Percentiles rank a stretch among this genome's conserved stretches.
These are phyloP conservation scores for Oscarella lobularis DNA, from an alignment of 37 sponge, comb jelly and placozoan species.

Conservation along the genomic window DNA sequence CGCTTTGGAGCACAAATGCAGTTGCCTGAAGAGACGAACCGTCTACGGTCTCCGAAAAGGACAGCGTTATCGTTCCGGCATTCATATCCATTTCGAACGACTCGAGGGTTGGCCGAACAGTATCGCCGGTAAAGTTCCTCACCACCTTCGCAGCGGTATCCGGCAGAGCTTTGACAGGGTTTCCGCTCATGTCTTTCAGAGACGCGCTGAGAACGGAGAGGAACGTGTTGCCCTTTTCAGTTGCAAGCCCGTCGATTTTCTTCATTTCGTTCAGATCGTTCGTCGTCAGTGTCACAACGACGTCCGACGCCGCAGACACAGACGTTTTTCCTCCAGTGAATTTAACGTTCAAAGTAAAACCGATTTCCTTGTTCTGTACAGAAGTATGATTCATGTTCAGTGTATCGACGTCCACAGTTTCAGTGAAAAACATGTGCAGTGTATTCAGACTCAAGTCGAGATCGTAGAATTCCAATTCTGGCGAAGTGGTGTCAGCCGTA, in stretches of 20 bases:
- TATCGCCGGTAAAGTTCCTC: conserved; percentile 37
- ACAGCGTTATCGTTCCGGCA: conserved; percentile 44
- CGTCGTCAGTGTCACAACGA: background rate
- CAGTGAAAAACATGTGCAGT: conserved; percentile 56
- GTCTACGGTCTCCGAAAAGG: conserved; percentile 73
- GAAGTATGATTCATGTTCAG: conserved; percentile 31
- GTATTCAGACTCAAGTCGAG: conserved; percentile 58
- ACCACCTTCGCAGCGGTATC: conserved; percentile 27
- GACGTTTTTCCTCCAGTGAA: background rate
- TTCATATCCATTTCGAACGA: conserved; percentile 51
- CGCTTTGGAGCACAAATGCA: conserved; percentile 30
- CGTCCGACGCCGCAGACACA: background rate
- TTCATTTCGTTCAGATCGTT: background rate
- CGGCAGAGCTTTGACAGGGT: conserved; percentile 6
- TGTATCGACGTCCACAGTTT: conserved; percentile 71
- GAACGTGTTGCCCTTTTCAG: conserved; percentile 28
- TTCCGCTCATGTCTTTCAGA: conserved; percentile 58
- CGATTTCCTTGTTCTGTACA: conserved; percentile 35
- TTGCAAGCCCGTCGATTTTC: conserved; percentile 2
- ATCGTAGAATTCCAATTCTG: conserved; percentile 39
- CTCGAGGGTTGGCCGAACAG: conserved; percentile 33
- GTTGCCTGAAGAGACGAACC: conserved; percentile 20
- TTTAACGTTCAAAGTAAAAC: background rate
- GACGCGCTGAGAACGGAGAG: conserved; percentile 51
- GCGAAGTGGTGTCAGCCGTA: conserved; percentile 23